Evolutionary conservation across 2,888 invertebrate genomes (phyloP), one percentile per base, ranked within the genome.

Genomic region (Eulithis testata): DNA sequence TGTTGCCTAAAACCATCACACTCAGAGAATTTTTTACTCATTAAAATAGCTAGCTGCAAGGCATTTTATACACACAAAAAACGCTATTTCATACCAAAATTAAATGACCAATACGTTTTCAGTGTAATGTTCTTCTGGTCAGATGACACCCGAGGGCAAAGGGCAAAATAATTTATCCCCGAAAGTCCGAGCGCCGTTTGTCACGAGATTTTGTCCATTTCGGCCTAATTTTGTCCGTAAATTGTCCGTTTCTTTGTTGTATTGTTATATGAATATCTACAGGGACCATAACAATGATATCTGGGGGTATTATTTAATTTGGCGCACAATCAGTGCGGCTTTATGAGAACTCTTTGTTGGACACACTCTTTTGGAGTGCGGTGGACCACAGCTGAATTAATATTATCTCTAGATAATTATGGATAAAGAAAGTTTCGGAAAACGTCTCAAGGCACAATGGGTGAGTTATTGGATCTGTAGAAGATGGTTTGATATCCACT

Each of bases 191-290:
- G 45, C 49, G 47, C 51, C 51, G 59, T 51, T 66, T 66, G 63
- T 66, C 58, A 63, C 51, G 66, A 56, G 47, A 56, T 66, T 63
- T 63, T 60, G 63, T 63, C 66, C 66, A 51, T 77, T 77, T 68
- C 55, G 70, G 69, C 69, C 75, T 75, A 76, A 79, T 79, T 82
- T 71, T 51, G 67, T 66, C 68, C 63, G 71, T 63, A 69, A 70
- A 72, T 71, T 70, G 73, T 66, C 73, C 74, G 73, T 61, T 63
- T 73, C 75, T 73, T 77, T 77, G 78, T 79, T 79, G 78, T 77
- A 75, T 79, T 77, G 73, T 76, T 74, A 69, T 77, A 78, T 78
- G 72, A 75, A 77, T 78, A 79, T 75, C 70, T 73, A 68, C 69
- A 67, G 62, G 50, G 12, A 55, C 47, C 47, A 66, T 63, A 63